These are phyloP conservation scores for Leptobrachium ailaonicum DNA, from an alignment of 2,113 vertebrate genomes.

Conservation along the genomic window DNA sequence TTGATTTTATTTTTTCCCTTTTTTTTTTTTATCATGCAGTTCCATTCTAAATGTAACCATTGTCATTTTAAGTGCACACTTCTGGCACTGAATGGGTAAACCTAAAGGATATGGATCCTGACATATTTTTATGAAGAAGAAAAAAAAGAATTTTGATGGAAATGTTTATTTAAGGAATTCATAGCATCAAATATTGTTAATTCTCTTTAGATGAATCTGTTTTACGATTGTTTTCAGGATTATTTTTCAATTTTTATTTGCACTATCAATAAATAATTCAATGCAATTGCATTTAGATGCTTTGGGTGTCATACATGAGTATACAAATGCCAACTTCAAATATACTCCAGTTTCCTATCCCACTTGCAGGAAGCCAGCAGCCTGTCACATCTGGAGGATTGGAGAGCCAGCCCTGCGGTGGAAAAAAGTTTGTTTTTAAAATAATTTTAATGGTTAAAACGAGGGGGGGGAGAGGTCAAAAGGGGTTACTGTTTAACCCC, in stretches of 20 bases:
- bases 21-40: not conserved
- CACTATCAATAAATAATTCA: slow-evolving; percentile 45
- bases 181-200: slow-evolving; percentile 23
- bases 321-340: too few species aligned
- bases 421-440: too few species aligned
- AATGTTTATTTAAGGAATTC: slow-evolving; percentile 39
- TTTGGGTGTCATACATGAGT: too few species aligned
- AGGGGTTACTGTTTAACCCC: too few species aligned
- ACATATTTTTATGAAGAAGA: slow-evolving; percentile 21
- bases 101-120: slow-evolving; percentile 1
- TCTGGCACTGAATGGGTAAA: not conserved
- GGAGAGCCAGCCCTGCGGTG: too few species aligned
- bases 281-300: slow-evolving; percentile 7
- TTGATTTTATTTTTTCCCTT: too few species aligned
- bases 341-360: too few species aligned
- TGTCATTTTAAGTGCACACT: not conserved
- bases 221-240: slow-evolving; percentile 44
- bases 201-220: slow-evolving; percentile 18
- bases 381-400: too few species aligned
- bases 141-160: not conserved
- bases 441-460: too few species aligned
- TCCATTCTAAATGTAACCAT: not conserved
- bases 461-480: too few species aligned
- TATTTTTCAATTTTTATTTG: slow-evolving; percentile 47
- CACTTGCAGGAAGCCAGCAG: too few species aligned